These are phyloP conservation scores for Lobophora halterata DNA, from an alignment of 2,888 invertebrate genomes.

Conservation along the genomic window DNA sequence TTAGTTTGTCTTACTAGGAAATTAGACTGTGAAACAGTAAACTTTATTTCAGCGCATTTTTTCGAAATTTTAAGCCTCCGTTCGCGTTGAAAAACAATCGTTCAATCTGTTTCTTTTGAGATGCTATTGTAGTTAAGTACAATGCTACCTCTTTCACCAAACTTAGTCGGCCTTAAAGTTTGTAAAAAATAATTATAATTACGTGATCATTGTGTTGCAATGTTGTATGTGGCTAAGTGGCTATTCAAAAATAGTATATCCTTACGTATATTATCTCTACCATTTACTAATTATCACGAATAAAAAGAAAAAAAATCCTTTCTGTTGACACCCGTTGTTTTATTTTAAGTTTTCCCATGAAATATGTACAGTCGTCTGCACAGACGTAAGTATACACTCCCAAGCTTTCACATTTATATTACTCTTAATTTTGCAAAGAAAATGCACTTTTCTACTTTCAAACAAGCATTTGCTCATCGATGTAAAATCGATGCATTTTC, in stretches of 20 bases:
- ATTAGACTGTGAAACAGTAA: constrained; percentile 75
- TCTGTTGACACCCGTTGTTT: constrained; percentile 49
- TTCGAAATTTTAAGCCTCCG: constrained; percentile 36
- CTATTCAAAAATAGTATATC: constrained; percentile 34
- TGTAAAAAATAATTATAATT: constrained; percentile 11
- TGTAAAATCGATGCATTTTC: no score
- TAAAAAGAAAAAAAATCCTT: constrained; percentile 62
- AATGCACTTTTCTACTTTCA: no score
- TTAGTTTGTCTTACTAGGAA: constrained; percentile 65
- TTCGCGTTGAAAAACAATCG: constrained; percentile 29
- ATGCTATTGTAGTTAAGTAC: constrained; percentile 30
- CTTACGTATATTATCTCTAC: constrained; percentile 27
- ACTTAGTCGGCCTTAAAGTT: constrained; percentile 14
- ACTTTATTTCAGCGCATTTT: constrained; percentile 35
- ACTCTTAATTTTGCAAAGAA: no score
- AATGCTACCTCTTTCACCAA: constrained; percentile 24
- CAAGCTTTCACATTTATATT: no score
- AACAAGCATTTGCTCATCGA: no score
- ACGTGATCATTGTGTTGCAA: constrained; percentile 16
- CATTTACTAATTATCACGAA: constrained; percentile 48
- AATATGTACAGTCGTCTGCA: not conserved
- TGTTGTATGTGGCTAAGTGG: constrained; percentile 26
- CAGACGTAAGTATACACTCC: no score
- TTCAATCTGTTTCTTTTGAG: constrained; percentile 28
- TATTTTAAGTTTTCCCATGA: constrained; percentile 10